These are phyloP conservation scores for Gadopsis bispinosus DNA, from an alignment of 2,797 vertebrate species.

Conservation along the genomic window DNA sequence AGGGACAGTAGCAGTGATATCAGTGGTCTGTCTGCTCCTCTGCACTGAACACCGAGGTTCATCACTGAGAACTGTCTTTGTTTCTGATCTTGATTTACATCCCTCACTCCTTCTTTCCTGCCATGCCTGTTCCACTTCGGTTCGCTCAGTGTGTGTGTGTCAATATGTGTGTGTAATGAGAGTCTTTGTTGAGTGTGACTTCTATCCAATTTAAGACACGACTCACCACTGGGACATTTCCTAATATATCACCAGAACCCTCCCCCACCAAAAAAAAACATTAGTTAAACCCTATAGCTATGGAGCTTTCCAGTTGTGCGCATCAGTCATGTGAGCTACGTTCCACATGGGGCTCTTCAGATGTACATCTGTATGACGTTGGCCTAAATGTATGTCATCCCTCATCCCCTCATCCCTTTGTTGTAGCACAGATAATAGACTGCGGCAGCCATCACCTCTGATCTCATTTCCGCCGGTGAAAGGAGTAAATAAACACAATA, in stretches of 20 bases:
- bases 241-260: neutral
- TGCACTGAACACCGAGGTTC: neutral
- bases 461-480: slow-evolving; percentile 72
- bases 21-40: slow-evolving; percentile 28
- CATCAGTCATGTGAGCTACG: slow-evolving; percentile 19
- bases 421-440: slow-evolving; percentile 57
- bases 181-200: neutral
- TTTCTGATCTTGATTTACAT: slow-evolving; percentile 27
- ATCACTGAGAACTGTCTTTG: slow-evolving; percentile 22
- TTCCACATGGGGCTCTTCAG: slow-evolving; percentile 40
- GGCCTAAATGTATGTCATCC: slow-evolving; percentile 43
- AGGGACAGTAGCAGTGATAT: slow-evolving; percentile 21
- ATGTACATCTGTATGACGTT: slow-evolving; percentile 35
- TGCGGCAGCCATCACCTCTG: slow-evolving; percentile 66
- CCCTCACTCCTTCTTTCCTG: slow-evolving; percentile 8
- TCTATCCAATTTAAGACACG: neutral
- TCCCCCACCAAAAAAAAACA: neutral
- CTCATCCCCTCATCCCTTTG: slow-evolving; percentile 43
- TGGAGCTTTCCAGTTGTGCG: slow-evolving; percentile 6
- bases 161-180: neutral
- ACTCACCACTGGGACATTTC: neutral
- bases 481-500: slow-evolving; percentile 74
- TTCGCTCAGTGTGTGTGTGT: slow-evolving; percentile 8
- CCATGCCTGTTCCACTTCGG: neutral
- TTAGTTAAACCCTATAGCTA: neutral